Conservation (phyloP, 2,113 vertebrate species). For the Otus sunia region DNA sequence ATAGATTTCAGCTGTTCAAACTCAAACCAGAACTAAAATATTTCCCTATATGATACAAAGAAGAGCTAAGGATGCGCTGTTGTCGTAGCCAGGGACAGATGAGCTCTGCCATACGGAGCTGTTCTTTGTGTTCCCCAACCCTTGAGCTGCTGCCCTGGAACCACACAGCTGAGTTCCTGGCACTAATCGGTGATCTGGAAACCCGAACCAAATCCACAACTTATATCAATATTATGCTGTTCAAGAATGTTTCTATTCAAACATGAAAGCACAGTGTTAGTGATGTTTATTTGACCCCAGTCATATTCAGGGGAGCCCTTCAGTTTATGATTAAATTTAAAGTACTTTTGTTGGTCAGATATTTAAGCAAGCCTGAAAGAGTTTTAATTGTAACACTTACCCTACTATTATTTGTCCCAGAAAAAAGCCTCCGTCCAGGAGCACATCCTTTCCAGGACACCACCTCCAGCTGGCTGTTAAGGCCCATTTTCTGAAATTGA, state of each 20-base stretch:
- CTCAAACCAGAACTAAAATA: background rate
- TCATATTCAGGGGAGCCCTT: background rate
- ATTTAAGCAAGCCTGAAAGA: background rate
- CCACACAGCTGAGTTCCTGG: background rate
- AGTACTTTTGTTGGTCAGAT: background rate
- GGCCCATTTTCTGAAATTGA: background rate
- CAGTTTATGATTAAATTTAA: background rate
- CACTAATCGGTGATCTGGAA: background rate
- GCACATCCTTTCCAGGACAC: background rate
- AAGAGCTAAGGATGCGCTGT: background rate
- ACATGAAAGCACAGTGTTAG: background rate
- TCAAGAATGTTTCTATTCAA: background rate
- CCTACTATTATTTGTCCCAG: background rate
- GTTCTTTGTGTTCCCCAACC: background rate
- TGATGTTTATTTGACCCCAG: background rate
- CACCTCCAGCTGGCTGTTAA: background rate
- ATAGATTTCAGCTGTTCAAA: background rate
- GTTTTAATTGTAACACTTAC: background rate
- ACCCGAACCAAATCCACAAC: background rate
- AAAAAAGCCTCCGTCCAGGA: background rate
- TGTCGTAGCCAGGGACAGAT: accelerated
- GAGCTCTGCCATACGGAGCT: background rate
- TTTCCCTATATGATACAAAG: background rate
- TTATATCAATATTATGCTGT: background rate
- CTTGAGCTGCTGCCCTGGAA: background rate